phyloP scores from a whole-genome alignment of 2,888 invertebrate genomes.

The Hydrotaea cyrtoneurina region DNA sequence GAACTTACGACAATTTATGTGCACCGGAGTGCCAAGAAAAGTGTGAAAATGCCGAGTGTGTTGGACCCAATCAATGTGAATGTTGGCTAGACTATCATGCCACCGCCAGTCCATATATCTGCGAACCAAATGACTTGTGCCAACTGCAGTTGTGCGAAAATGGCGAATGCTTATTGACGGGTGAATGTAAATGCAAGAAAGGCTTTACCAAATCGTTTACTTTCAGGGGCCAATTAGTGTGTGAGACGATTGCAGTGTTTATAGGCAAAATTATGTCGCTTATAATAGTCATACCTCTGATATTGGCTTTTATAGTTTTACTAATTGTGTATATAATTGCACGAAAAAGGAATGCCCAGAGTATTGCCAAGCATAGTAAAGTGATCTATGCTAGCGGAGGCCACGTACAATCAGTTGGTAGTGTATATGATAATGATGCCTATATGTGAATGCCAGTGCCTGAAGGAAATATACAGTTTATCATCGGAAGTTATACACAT shows the following conservation, averaged over 20 bases:
- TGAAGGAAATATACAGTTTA: too few relatives aligned
- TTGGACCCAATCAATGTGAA: constrained; percentile 43
- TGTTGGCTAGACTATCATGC: constrained; percentile 44
- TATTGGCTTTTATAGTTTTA: constrained; percentile 22
- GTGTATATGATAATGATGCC: too few relatives aligned
- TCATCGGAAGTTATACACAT: too few relatives aligned
- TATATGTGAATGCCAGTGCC: too few relatives aligned
- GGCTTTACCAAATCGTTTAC: constrained; percentile 54
- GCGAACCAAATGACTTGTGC: constrained; percentile 48
- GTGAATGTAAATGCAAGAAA: constrained; percentile 56
- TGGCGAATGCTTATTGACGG: constrained; percentile 48
- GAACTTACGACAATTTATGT: constrained; percentile 20
- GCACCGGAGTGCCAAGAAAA: constrained; percentile 29
- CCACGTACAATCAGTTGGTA: too few relatives aligned
- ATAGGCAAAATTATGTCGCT: constrained; percentile 53
- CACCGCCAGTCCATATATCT: constrained; percentile 27
- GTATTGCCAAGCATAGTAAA: constrained; percentile 17
- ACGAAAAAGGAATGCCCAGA: not conserved
- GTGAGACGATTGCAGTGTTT: constrained; percentile 44
- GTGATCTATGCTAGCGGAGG: not conserved
- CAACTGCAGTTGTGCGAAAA: constrained; percentile 40
- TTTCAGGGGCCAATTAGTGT: constrained; percentile 29
- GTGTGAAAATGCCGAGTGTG: constrained; percentile 50
- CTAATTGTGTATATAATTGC: constrained; percentile 28
- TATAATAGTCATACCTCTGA: constrained; percentile 46